Evolutionary conservation across 2,888 invertebrate genomes (phyloP), one percentile per base, ranked within the genome.

Genomic region (Xestia rhomboidea): DNA sequence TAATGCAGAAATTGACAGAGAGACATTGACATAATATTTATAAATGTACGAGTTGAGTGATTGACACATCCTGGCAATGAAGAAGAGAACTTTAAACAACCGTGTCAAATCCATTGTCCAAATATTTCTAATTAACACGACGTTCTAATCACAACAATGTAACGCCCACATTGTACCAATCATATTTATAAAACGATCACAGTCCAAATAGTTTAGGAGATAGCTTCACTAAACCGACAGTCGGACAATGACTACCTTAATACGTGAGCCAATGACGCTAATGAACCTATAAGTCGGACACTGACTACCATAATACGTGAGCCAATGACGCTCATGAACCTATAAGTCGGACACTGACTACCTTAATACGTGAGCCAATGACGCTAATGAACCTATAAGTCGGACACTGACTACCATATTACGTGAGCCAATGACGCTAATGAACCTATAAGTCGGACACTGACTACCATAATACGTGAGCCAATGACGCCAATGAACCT

Each of bases 371-470:
- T n/a, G n/a, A n/a, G 62, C 15, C 4, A n/a, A 79, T 76, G 84
- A 84, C 84, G 87, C 46, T 62, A 41, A 15, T 51, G 44, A 21
- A 62, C 38, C 64, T 62, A 62, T 71, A 86, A 73, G n/a, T n/a
- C n/a, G n/a, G n/a, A n/a, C n/a, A n/a, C n/a, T n/a, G n/a, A n/a
- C n/a, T n/a, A n/a, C n/a, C n/a, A n/a, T n/a, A n/a, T n/a, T n/a
- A n/a, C n/a, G n/a, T n/a, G n/a, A n/a, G 62, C 15, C 4, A n/a
- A 79, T 76, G 84, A 84, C 84, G 87, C 46, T 62, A 41, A 15
- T 51, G 44, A 21, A 62, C 38, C 64, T 62, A 62, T 71, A 86
- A 73, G n/a, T n/a, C n/a, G n/a, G n/a, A n/a, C n/a, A n/a, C n/a
- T n/a, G n/a, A n/a, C n/a, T n/a, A n/a, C n/a, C n/a, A n/a, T n/a